phyloP scores from a whole-genome alignment of 2,888 invertebrate species.

The Chloromyia formosa region DNA sequence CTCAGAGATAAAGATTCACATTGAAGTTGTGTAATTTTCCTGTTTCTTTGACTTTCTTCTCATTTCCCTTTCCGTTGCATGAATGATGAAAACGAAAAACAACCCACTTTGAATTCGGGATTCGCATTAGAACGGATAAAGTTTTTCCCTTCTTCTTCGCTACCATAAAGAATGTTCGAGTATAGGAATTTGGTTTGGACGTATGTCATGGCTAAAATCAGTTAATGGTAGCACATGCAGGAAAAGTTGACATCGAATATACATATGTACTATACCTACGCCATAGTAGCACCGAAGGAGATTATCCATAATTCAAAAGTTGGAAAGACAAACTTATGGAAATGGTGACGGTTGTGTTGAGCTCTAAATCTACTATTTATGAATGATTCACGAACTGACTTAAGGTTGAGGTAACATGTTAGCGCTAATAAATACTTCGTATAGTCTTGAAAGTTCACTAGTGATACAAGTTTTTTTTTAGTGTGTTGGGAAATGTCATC shows the following conservation, averaged over 20 bases:
- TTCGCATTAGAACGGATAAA: not conserved
- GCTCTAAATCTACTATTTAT: too few species aligned
- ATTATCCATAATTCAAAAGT: constrained; percentile 1
- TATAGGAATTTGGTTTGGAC: too few species aligned
- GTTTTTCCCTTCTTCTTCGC: not conserved
- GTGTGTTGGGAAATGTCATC: too few species aligned
- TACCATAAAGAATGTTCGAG: too few species aligned
- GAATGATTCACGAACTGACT: too few species aligned
- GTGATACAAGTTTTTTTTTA: too few species aligned
- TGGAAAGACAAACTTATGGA: not conserved
- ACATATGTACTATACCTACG: not conserved
- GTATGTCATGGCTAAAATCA: too few species aligned
- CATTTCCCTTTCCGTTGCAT: not conserved
- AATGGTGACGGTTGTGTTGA: not conserved
- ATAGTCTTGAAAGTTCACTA: too few species aligned
- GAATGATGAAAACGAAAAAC: too few species aligned
- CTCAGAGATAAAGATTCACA: not conserved
- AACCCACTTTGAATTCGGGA: not conserved
- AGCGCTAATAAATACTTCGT: too few species aligned
- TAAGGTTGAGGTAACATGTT: too few species aligned
- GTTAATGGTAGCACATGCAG: not conserved
- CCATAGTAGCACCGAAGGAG: not conserved
- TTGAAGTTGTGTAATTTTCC: not conserved
- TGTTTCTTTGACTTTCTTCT: not conserved
- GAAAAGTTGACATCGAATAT: not conserved